Percentiles rank a stretch among this genome's conserved stretches.
Evolutionary conservation across 1,140 invertebrate genomes (phyloP).

Genomic region (Atta texana): DNA sequence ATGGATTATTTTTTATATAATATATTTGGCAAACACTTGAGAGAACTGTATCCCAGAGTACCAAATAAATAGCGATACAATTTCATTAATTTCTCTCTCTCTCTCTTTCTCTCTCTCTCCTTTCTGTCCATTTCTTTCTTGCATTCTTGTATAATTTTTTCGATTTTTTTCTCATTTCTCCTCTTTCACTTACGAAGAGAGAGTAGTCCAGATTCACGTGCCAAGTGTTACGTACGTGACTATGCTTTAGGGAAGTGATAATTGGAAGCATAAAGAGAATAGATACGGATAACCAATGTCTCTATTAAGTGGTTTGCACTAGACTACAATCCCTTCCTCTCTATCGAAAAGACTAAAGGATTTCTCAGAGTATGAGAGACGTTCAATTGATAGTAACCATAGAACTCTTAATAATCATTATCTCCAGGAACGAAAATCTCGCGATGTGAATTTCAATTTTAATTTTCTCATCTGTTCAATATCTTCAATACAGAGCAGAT

Average conservation of each 20-base stretch:
- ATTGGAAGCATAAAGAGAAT: slow-evolving; percentile 75
- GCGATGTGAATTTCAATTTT: background rate
- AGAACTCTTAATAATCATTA: slow-evolving; percentile 12
- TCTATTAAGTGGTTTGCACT: slow-evolving; percentile 70
- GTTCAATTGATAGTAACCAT: slow-evolving; percentile 50
- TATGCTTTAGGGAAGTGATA: slow-evolving; percentile 60
- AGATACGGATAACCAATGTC: slow-evolving; percentile 76
- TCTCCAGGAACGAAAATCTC: background rate
- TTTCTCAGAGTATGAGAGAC: background rate
- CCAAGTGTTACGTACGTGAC: slow-evolving; percentile 55
- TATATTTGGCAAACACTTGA: no score
- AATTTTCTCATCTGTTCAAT: background rate
- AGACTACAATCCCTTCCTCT: slow-evolving; percentile 40
- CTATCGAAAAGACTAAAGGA: slow-evolving; percentile 16
- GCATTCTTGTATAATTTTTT: background rate
- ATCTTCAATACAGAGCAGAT: background rate
- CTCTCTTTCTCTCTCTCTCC: background rate
- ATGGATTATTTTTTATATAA: no score
- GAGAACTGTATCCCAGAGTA: no score
- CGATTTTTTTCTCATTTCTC: slow-evolving; percentile 23
- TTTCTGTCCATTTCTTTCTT: background rate
- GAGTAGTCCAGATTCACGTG: slow-evolving; percentile 13
- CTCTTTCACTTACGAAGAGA: slow-evolving; percentile 10
- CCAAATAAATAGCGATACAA: no score
- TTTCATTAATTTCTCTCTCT: background rate